A percentile compares a stretch with the other conserved stretches of the same genome.
Evolutionary conservation across 2,888 invertebrate genomes (phyloP).

Genomic region (Unio pictorum): DNA sequence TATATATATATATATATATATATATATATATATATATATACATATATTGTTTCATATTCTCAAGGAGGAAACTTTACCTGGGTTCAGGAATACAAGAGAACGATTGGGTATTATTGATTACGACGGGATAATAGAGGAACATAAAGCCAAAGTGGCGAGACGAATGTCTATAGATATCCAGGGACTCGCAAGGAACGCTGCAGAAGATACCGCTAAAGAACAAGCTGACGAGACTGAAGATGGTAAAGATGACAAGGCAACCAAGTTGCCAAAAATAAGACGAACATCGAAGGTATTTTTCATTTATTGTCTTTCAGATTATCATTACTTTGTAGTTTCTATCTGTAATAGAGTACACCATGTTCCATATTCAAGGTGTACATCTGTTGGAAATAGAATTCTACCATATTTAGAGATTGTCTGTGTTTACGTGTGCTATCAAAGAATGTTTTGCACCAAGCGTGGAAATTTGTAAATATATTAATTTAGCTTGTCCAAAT

Average conservation of each 20-base stretch:
- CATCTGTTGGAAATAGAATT: no score
- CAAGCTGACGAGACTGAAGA: neutral
- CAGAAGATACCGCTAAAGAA: conserved; percentile 9
- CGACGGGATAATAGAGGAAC: conserved; percentile 49
- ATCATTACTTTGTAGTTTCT: no score
- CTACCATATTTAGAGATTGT: no score
- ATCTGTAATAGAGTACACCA: no score
- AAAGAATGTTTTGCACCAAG: no score
- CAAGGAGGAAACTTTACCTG: conserved; percentile 58
- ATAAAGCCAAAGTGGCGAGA: conserved; percentile 31
- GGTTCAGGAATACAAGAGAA: conserved; percentile 47
- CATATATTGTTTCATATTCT: neutral
- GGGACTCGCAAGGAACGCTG: conserved; percentile 19
- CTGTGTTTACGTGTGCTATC: no score
- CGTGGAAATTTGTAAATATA: no score
- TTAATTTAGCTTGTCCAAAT: no score
- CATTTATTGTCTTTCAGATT: neutral
- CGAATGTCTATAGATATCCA: conserved; percentile 16
- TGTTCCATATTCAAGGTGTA: no score
- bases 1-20: neutral
- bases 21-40: neutral
- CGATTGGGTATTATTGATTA: conserved; percentile 55
- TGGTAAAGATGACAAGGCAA: conserved; percentile 5
- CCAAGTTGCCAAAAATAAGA: conserved; percentile 37
- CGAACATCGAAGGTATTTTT: conserved; percentile 46